phyloP scores from a whole-genome alignment of 1,140 invertebrate genomes.

The Brachionus angularis region DNA sequence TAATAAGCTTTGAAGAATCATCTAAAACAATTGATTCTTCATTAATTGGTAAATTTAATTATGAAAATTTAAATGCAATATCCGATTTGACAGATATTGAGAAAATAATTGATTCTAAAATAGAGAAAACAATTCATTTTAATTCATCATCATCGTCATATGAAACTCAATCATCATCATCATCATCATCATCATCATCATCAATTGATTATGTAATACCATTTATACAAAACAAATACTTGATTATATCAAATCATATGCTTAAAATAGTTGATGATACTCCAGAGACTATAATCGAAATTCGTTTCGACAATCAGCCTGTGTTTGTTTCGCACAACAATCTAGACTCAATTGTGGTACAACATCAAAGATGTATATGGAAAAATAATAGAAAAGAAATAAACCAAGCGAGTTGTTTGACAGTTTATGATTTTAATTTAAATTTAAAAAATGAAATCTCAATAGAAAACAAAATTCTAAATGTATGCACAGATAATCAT shows the following conservation, averaged over 20 bases:
- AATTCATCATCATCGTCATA: too few relatives aligned
- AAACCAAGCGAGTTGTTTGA: conserved; percentile 1
- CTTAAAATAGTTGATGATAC: conserved; percentile 16
- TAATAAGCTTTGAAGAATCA: conserved; percentile 14
- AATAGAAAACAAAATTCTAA: not conserved
- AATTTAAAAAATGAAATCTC: conserved; percentile 18
- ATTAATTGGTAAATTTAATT: not conserved
- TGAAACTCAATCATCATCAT: too few relatives aligned
- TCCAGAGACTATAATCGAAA: not conserved
- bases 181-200: too few relatives aligned
- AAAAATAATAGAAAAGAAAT: conserved; percentile 16
- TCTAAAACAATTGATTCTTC: not conserved
- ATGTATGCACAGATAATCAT: not conserved
- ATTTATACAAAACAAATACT: conserved; percentile 2
- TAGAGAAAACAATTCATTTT: conserved; percentile 1
- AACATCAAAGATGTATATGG: not conserved
- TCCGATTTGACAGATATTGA: conserved; percentile 4
- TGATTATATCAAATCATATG: not conserved
- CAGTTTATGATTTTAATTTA: conserved; percentile 17
- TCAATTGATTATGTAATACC: too few relatives aligned
- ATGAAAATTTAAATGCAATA: not conserved
- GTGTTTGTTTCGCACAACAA: not conserved
- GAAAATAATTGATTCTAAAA: not conserved
- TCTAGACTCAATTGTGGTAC: conserved; percentile 11
- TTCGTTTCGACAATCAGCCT: not conserved